Base-by-base conservation (phyloP, 2,113 vertebrate genomes). In the Strix aluco region DNA sequence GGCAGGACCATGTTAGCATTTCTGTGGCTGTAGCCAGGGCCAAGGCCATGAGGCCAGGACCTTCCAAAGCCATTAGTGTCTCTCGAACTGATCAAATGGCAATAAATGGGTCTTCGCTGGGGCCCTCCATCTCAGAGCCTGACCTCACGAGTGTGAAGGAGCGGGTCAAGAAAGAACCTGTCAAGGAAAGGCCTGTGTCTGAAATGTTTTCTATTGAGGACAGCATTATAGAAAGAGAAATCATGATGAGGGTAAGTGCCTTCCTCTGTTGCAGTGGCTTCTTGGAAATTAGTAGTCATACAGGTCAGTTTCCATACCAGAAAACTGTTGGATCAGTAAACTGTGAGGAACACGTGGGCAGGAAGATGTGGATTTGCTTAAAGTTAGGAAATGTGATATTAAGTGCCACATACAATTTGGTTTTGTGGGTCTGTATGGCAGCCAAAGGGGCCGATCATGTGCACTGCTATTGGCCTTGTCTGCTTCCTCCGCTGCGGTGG, bases 131-230 rank as follows among this genome's bases (percentile, higher is more conserved):
- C 97, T 99, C 99, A 0, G 99, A 99, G 80, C 99, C 99, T 0
- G 99, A 99, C 96, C 98, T 99, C 93, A 99, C 98, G 5, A 99
- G 99, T 2, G 99, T 99, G 81, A 99, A 99, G 97, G 99, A 99
- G 96, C 96, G 99, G 65, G 99, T 99, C 94, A 99, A 98, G 95
- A 99, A 99, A 81, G 99, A 99, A 59, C 99, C 99, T 0, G 98
- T 99, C 71, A 99, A 99, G 97, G 99, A 99, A 97, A 98, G 99
- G 80, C 99, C 99, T 0, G 99, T 99, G 72, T 99, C 99, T 0
- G 99, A 99, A 96, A 99, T 99, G 99, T 99, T 99, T 93, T 99
- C 99, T 79, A 97, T 99, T 17, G 99, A 99, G 86, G 99, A 99
- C 97, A 99, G 99, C 98, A 99, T 99, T 15, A 99, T 99, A 97